Conservation (phyloP, 2,888 invertebrate species). For the Bhutanitis thaidina region DNA sequence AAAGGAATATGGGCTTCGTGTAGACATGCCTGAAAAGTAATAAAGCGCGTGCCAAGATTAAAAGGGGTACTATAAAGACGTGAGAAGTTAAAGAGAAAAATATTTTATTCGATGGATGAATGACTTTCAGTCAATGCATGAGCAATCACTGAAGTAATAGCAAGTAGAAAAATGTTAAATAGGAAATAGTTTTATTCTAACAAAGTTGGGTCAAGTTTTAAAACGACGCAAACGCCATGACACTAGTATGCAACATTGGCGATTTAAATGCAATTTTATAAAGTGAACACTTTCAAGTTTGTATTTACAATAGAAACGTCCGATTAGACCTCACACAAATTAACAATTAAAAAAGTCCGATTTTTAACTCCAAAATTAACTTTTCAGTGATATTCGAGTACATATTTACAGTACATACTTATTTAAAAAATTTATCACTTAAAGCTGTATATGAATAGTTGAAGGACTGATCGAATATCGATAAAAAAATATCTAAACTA, state of each 20-base stretch:
- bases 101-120: constrained; percentile 30
- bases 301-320: constrained; percentile 64
- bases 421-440: constrained; percentile 55
- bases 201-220: constrained; percentile 30
- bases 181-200: constrained; percentile 9
- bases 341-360: constrained; percentile 43
- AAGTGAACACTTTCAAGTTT: constrained; percentile 73
- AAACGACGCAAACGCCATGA: constrained; percentile 42
- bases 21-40: constrained; percentile 47
- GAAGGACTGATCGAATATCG: constrained; percentile 46
- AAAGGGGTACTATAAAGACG: constrained; percentile 14
- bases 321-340: constrained; percentile 40
- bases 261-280: constrained; percentile 74
- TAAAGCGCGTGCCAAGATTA: constrained; percentile 26
- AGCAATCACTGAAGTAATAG: constrained; percentile 60
- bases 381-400: constrained; percentile 74
- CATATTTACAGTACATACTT: constrained; percentile 62
- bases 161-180: constrained; percentile 24
- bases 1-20: constrained; percentile 55
- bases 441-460: constrained; percentile 55
- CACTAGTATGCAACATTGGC: constrained; percentile 69
- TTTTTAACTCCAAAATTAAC: constrained; percentile 34
- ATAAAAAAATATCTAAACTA: constrained; percentile 52
- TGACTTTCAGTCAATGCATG: constrained; percentile 61
- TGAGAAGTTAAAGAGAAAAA: constrained; percentile 18